These are phyloP conservation scores for Channa striata DNA, from an alignment of 2,797 vertebrate genomes.

Conservation along the genomic window DNA sequence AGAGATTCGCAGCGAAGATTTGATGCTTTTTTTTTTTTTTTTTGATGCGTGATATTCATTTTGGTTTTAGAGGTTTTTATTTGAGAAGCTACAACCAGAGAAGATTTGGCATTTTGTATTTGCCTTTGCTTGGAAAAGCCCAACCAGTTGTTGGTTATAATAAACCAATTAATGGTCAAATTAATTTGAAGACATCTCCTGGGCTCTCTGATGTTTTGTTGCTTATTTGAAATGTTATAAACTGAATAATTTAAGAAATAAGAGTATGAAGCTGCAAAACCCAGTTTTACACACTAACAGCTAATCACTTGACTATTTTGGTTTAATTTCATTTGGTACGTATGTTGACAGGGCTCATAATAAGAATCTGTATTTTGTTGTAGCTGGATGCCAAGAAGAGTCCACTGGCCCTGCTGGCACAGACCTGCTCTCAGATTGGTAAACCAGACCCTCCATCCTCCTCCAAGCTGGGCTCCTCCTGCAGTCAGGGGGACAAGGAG, in stretches of 20 bases:
- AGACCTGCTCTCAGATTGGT: slow-evolving; percentile 98
- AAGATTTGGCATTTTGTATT: not conserved
- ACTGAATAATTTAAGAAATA: not conserved
- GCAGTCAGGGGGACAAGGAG: slow-evolving; percentile 90
- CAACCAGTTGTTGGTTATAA: too few species aligned
- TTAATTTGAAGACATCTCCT: not conserved
- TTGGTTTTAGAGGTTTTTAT: not conserved
- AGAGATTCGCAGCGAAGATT: too few species aligned
- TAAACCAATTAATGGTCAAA: not conserved
- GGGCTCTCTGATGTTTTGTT: not conserved
- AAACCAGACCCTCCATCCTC: slow-evolving; percentile 94
- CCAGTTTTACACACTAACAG: too few species aligned
- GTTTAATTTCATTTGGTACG: too few species aligned
- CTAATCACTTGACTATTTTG: too few species aligned
- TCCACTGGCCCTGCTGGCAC: slow-evolving; percentile 94
- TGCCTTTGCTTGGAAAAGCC: not conserved
- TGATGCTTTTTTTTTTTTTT: too few species aligned
- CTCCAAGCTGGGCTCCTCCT: slow-evolving; percentile 89
- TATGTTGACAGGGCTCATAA: slow-evolving; percentile 23
- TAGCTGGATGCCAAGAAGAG: slow-evolving; percentile 99
- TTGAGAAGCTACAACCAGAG: not conserved
- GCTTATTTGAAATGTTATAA: not conserved
- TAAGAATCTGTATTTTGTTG: slow-evolving; percentile 46
- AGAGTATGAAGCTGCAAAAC: not conserved
- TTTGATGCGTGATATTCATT: too few species aligned